phyloP scores from a whole-genome alignment of 2,113 vertebrate genomes.

The Sminthopsis crassicaudata region DNA sequence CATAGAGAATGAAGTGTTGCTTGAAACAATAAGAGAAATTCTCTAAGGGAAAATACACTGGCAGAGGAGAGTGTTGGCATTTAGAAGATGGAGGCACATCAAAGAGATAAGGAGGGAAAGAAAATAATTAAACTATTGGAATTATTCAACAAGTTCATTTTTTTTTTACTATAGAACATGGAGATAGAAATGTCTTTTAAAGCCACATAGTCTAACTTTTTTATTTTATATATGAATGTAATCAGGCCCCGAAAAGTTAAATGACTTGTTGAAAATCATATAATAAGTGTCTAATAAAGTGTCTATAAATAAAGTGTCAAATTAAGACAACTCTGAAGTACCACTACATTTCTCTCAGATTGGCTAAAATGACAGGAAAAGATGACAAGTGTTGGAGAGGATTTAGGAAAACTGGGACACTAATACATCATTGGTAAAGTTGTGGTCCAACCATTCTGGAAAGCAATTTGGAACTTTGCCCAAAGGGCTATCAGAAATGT shows the following conservation, averaged over 20 bases:
- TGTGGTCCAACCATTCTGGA: too few species aligned
- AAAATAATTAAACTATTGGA: background rate
- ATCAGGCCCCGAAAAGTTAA: background rate
- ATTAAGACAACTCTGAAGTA: too few species aligned
- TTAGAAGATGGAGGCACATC: background rate
- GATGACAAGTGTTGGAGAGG: too few species aligned
- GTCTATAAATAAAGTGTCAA: too few species aligned
- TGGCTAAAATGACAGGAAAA: too few species aligned
- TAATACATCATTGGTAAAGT: too few species aligned
- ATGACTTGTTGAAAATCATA: background rate
- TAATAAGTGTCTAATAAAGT: background rate
- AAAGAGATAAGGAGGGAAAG: background rate
- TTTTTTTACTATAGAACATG: background rate
- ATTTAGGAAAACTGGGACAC: too few species aligned
- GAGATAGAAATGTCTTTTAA: background rate
- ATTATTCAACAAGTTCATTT: background rate
- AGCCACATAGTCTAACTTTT: background rate
- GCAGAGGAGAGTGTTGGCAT: background rate
- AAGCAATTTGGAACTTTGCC: too few species aligned
- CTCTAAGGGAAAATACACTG: background rate
- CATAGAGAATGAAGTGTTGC: background rate
- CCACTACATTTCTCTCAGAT: too few species aligned
- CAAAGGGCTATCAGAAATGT: too few species aligned
- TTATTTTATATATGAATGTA: background rate
- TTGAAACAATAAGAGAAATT: background rate